Conservation (phyloP, 2,888 invertebrate genomes). For the Liopterus haemorrhoidalis region DNA sequence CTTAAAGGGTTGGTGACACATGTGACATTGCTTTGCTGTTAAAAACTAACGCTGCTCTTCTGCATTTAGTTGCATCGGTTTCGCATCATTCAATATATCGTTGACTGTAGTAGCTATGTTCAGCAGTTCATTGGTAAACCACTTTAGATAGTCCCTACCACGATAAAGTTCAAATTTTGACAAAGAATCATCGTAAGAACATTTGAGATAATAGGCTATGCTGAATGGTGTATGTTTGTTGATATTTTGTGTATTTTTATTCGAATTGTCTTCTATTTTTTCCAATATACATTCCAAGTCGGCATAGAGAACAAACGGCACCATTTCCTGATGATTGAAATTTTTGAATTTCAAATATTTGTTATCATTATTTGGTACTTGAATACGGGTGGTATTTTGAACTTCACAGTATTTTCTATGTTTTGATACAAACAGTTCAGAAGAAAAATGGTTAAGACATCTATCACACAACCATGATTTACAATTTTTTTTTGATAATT, state of each 20-base stretch:
- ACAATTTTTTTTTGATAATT: slow-evolving; percentile 5
- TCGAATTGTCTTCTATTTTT: not conserved
- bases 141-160: too few species aligned
- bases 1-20: too few species aligned
- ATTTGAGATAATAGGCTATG: slow-evolving; percentile 26
- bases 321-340: slow-evolving; percentile 15
- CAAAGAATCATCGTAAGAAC: slow-evolving; percentile 25
- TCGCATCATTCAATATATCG: too few species aligned
- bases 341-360: slow-evolving; percentile 23
- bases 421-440: slow-evolving; percentile 6
- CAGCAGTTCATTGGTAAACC: too few species aligned
- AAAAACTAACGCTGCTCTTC: too few species aligned
- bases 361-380: slow-evolving; percentile 8
- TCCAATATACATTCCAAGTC: slow-evolving; percentile 26
- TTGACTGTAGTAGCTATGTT: too few species aligned
- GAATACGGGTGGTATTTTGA: slow-evolving; percentile 12
- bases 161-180: slow-evolving; percentile 15
- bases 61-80: too few species aligned
- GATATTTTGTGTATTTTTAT: slow-evolving; percentile 1
- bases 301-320: slow-evolving; percentile 26
- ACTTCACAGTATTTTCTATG: slow-evolving; percentile 15
- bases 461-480: slow-evolving; percentile 17
- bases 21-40: too few species aligned
- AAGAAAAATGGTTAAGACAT: slow-evolving; percentile 22
- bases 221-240: slow-evolving; percentile 13